Conservation (phyloP, 2,888 invertebrate species). For the Drosophila pseudotalamancana region DNA sequence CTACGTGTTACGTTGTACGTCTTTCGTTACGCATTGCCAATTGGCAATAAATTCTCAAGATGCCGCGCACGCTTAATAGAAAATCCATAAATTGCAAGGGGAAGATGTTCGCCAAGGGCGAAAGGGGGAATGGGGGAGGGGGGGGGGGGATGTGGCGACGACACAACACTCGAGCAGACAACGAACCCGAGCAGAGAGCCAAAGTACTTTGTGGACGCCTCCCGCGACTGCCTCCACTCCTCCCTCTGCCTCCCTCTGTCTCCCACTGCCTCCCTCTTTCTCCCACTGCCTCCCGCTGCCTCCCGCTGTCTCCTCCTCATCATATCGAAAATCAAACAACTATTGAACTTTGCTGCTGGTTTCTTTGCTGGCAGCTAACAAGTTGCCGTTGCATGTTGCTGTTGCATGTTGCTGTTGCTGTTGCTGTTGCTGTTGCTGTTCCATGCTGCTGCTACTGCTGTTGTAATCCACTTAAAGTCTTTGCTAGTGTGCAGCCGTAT, state of each 20-base stretch:
- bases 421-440: constrained; percentile 9
- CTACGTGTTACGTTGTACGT: too few relatives aligned
- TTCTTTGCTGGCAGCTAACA: constrained; percentile 54
- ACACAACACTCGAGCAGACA: constrained; percentile 40
- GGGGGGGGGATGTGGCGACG: constrained; percentile 4
- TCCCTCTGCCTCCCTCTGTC: background rate
- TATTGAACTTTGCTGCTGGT: constrained; percentile 43
- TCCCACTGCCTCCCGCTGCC: background rate
- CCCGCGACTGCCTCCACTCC: background rate
- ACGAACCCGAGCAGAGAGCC: constrained; percentile 28
- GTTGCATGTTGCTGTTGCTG: constrained; percentile 9
- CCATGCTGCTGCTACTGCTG: constrained; percentile 19
- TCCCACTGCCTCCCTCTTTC: too few relatives aligned
- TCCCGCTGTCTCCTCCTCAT: background rate
- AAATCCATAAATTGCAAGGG: constrained; percentile 42
- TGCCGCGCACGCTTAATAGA: constrained; percentile 32
- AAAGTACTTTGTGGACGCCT: background rate
- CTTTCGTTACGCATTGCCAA: constrained; percentile 19
- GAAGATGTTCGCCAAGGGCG: too few relatives aligned
- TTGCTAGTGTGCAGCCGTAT: constrained; percentile 43
- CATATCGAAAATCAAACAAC: constrained; percentile 47
- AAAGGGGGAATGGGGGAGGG: too few relatives aligned
- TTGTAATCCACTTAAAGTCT: constrained; percentile 69
- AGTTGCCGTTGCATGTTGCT: constrained; percentile 30
- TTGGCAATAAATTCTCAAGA: constrained; percentile 25